A percentile compares a stretch with the other conserved stretches of the same genome.
phyloP scores from a whole-genome alignment of 2,797 vertebrate species.

The Epinephelus awoara region DNA sequence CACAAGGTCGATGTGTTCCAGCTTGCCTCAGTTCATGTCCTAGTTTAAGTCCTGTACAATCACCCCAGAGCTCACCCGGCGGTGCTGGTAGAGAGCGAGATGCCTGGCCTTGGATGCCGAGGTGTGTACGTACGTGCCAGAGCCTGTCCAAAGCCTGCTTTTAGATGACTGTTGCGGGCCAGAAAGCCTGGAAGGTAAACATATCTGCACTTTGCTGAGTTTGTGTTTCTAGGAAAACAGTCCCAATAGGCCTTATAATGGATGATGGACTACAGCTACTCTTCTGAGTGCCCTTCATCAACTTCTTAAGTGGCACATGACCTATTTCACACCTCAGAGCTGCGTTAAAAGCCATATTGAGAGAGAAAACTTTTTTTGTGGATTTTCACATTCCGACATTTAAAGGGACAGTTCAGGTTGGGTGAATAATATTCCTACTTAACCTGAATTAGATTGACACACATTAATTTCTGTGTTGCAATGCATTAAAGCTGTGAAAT shows the following conservation, averaged over 20 bases:
- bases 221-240: constrained; percentile 68
- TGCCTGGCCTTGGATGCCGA: constrained; percentile 44
- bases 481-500: too few relatives aligned
- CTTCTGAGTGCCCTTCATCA: constrained; percentile 38
- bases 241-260: constrained; percentile 46
- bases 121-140: constrained; percentile 56
- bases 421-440: background rate
- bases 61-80: constrained; percentile 48
- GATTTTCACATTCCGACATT: constrained; percentile 5
- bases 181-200: constrained; percentile 77
- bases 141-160: constrained; percentile 64
- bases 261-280: constrained; percentile 56
- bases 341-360: constrained; percentile 27
- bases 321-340: constrained; percentile 58
- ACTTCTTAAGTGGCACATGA: constrained; percentile 43
- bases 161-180: constrained; percentile 59
- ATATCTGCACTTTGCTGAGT: constrained; percentile 70
- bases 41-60: constrained; percentile 36
- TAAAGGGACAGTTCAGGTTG: constrained; percentile 13
- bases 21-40: constrained; percentile 47
- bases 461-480: too few relatives aligned
- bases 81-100: constrained; percentile 40
- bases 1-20: constrained; percentile 33
- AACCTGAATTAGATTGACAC: background rate
- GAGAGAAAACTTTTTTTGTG: constrained; percentile 8